Evolutionary conservation across 1,140 invertebrate species (phyloP).

Genomic region (Lucilia sericata): DNA sequence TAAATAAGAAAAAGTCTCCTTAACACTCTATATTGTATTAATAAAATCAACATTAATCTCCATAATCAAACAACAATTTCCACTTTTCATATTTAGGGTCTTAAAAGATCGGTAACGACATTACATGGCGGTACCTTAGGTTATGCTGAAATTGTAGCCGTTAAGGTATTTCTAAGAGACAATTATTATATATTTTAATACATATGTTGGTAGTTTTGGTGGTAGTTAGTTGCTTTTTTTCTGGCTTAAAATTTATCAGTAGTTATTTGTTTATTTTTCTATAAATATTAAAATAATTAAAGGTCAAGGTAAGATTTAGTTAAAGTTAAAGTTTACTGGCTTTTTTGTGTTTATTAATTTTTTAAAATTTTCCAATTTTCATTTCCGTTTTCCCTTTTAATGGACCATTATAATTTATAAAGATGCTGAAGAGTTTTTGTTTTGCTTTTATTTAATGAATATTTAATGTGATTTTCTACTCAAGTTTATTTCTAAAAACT

Average conservation of each 20-base stretch:
- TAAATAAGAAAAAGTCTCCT: neutral
- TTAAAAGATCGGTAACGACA: slow-evolving; percentile 93
- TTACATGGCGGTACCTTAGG: slow-evolving; percentile 86
- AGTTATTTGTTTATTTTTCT: neutral
- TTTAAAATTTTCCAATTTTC: neutral
- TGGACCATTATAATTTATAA: neutral
- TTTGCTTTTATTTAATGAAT: slow-evolving; percentile 19
- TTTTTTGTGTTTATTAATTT: neutral
- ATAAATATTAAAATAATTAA: neutral
- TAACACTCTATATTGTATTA: neutral
- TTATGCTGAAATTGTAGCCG: slow-evolving; percentile 94
- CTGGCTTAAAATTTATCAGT: neutral
- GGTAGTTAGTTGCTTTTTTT: slow-evolving; percentile 43
- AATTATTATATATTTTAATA: slow-evolving; percentile 45
- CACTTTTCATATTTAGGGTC: slow-evolving; percentile 72
- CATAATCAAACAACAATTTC: slow-evolving; percentile 43
- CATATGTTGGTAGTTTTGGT: slow-evolving; percentile 52
- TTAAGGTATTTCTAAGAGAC: slow-evolving; percentile 79
- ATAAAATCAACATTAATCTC: neutral
- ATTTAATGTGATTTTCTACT: neutral
- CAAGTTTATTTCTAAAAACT: neutral
- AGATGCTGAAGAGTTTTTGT: neutral
- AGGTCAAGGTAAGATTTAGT: slow-evolving; percentile 9
- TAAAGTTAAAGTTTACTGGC: neutral
- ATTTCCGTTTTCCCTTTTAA: neutral